These are phyloP conservation scores for Bubo bubo DNA, from an alignment of 2,113 vertebrate species.

Conservation along the genomic window DNA sequence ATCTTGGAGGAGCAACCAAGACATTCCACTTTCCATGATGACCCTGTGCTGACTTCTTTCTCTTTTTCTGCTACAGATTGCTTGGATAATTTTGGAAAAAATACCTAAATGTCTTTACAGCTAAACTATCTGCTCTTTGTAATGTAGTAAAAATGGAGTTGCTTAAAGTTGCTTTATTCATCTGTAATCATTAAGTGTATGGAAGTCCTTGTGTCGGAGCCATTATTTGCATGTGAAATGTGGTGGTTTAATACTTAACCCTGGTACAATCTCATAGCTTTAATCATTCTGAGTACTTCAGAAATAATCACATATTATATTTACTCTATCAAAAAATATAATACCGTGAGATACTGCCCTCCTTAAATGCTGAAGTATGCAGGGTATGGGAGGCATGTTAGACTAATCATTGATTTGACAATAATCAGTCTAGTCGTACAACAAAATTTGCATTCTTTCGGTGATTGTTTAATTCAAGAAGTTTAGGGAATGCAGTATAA, in stretches of 20 bases:
- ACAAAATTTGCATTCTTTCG: not conserved
- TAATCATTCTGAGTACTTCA: not conserved
- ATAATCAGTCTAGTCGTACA: not conserved
- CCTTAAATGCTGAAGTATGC: not conserved
- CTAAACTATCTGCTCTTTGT: not conserved
- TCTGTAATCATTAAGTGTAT: not conserved
- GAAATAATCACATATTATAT: not conserved
- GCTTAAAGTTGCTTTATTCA: not conserved
- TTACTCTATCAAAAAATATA: not conserved
- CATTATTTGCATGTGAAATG: not conserved
- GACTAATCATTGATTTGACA: not conserved
- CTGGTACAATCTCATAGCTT: not conserved
- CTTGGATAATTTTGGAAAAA: not conserved
- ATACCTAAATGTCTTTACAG: not conserved
- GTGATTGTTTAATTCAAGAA: slow-evolving; percentile 3
- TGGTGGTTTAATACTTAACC: not conserved
- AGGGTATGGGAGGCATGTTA: not conserved
- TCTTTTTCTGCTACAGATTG: not conserved
- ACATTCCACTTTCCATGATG: not conserved
- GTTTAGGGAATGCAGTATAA: not conserved
- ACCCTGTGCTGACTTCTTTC: not conserved
- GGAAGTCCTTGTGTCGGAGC: not conserved
- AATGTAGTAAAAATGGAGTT: not conserved
- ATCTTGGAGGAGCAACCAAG: not conserved
- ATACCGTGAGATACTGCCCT: not conserved